These are phyloP conservation scores for Chelon auratus DNA, from an alignment of 2,797 vertebrate species.

Conservation along the genomic window DNA sequence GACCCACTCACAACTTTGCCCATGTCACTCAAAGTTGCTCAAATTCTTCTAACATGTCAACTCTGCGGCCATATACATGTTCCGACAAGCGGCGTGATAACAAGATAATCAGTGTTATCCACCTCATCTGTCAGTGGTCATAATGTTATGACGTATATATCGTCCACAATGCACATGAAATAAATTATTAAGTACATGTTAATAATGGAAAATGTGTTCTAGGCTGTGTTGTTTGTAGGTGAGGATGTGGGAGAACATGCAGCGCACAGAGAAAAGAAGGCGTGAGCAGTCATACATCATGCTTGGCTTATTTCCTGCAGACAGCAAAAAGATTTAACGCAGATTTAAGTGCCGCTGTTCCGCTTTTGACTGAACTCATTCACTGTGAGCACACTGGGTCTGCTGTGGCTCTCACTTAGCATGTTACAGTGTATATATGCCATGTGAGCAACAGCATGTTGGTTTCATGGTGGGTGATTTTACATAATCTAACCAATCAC, in stretches of 20 bases:
- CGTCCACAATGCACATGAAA: not conserved
- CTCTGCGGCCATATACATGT: too few species aligned
- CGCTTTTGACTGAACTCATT: not conserved
- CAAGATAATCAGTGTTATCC: too few species aligned
- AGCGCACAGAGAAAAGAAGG: not conserved
- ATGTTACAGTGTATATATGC: not conserved
- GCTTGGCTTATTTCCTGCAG: constrained; percentile 7
- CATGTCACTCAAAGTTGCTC: too few species aligned
- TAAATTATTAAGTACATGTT: not conserved
- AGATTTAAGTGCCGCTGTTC: constrained; percentile 4
- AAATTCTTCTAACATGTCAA: too few species aligned
- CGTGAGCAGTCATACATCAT: constrained; percentile 5
- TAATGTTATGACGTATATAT: not conserved
- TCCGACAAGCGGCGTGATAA: too few species aligned
- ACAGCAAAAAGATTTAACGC: constrained; percentile 10
- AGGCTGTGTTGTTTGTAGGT: not conserved
- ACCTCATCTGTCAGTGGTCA: too few species aligned
- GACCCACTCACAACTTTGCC: too few species aligned
- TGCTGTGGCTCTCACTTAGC: not conserved
- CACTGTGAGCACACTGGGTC: constrained; percentile 1
- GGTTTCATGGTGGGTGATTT: constrained; percentile 2
- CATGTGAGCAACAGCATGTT: not conserved
- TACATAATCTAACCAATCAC: not conserved
- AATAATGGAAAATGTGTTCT: not conserved
- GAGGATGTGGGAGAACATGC: constrained; percentile 6